These are phyloP conservation scores for Nephrotoma guestfalica DNA, from an alignment of 2,888 invertebrate species.

Conservation along the genomic window DNA sequence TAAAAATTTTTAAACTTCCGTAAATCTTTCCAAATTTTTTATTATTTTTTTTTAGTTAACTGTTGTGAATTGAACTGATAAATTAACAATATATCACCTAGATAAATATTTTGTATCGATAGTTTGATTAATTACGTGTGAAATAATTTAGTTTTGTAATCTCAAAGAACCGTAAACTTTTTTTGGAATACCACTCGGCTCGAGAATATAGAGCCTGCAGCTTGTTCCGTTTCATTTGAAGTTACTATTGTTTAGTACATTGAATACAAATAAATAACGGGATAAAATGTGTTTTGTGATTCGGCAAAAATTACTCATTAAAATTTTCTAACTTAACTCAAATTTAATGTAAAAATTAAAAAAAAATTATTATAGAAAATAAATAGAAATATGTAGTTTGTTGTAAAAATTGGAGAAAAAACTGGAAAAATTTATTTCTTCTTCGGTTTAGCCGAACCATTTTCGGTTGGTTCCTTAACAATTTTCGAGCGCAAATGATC, in stretches of 20 bases:
- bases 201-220: neutral
- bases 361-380: neutral
- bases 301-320: neutral
- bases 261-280: neutral
- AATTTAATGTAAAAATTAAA: neutral
- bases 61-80: neutral
- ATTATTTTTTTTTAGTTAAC: neutral
- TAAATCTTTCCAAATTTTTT: neutral
- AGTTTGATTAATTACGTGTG: neutral
- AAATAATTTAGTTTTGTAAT: neutral
- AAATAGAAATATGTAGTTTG: neutral
- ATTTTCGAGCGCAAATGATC: conserved; percentile 83
- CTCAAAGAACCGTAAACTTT: neutral
- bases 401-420: neutral
- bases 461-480: conserved; percentile 35
- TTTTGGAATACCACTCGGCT: neutral
- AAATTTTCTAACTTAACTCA: neutral
- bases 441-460: conserved; percentile 5
- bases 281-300: neutral
- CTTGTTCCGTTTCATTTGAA: neutral
- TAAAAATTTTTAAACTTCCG: neutral
- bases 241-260: neutral
- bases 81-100: neutral
- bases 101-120: neutral
- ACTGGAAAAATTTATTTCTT: conserved; percentile 10